phyloP scores from a whole-genome alignment of 2,113 vertebrate species.

The Odocoileus virginianus region DNA sequence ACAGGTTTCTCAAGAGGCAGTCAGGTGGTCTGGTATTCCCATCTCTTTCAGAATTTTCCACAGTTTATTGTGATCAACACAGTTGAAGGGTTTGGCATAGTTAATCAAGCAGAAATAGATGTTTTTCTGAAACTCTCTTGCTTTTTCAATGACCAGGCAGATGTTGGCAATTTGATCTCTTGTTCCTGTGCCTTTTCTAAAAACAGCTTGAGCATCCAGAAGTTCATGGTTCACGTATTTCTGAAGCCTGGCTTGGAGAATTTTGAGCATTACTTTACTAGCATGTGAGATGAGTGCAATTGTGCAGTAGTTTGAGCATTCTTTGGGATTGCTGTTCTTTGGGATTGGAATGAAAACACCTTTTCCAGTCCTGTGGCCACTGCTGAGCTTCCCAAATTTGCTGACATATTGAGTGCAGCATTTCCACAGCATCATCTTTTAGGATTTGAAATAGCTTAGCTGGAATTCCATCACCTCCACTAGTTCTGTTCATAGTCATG shows the following conservation, averaged over 20 bases:
- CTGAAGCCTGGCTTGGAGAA: neutral
- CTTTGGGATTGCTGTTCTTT: neutral
- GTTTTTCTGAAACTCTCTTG: neutral
- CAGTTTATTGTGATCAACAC: neutral
- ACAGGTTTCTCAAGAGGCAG: neutral
- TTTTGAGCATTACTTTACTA: neutral
- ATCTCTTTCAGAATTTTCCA: neutral
- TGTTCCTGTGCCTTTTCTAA: neutral
- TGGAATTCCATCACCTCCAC: neutral
- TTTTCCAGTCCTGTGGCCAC: neutral
- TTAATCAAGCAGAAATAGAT: neutral
- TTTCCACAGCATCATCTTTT: neutral
- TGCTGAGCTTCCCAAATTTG: neutral
- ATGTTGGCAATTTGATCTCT: neutral
- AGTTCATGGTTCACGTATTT: neutral
- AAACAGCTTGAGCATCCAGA: neutral
- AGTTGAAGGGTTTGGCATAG: neutral
- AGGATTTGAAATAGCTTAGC: neutral
- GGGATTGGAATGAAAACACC: neutral
- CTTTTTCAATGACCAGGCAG: accelerated
- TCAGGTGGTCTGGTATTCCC: neutral
- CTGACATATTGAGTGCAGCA: neutral
- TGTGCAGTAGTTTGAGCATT: neutral
- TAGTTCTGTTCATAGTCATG: accelerated
- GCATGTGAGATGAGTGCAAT: accelerated